These are phyloP conservation scores for Siniperca scherzeri DNA, from an alignment of 2,797 vertebrate genomes.

Conservation along the genomic window DNA sequence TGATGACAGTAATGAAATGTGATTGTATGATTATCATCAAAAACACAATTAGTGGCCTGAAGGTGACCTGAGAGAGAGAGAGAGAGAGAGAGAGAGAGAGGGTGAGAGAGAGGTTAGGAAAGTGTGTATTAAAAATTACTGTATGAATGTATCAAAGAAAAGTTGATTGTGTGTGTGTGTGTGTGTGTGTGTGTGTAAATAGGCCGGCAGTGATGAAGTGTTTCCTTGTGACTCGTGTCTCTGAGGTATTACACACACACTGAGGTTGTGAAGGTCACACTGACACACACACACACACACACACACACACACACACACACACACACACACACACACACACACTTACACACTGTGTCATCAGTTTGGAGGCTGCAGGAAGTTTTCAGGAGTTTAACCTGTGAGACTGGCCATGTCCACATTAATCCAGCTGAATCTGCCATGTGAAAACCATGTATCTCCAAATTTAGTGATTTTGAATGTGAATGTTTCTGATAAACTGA, in stretches of 20 bases:
- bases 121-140: conserved; percentile 1
- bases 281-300: conserved; percentile 27
- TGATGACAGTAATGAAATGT: conserved; percentile 68
- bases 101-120: not conserved
- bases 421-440: not conserved
- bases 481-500: too few species aligned
- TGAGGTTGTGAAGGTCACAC: conserved; percentile 52
- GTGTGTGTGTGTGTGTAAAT: conserved; percentile 56
- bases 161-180: conserved; percentile 24
- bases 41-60: conserved; percentile 48
- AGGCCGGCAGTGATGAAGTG: conserved; percentile 74
- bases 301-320: conserved; percentile 22
- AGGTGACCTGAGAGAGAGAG: not conserved
- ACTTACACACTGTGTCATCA: conserved; percentile 36
- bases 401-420: not conserved
- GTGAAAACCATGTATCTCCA: too few species aligned
- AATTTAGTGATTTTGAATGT: too few species aligned
- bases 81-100: not conserved
- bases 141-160: conserved; percentile 15
- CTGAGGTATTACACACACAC: conserved; percentile 58
- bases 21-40: conserved; percentile 65
- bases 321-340: conserved; percentile 32
- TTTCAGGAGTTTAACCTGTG: conserved; percentile 37
- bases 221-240: conserved; percentile 59
- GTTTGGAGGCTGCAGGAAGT: conserved; percentile 38